Evolutionary conservation across 2,888 invertebrate genomes (phyloP), one percentile per base, ranked within the genome.

Genomic region (Pristionchus mayeri): DNA sequence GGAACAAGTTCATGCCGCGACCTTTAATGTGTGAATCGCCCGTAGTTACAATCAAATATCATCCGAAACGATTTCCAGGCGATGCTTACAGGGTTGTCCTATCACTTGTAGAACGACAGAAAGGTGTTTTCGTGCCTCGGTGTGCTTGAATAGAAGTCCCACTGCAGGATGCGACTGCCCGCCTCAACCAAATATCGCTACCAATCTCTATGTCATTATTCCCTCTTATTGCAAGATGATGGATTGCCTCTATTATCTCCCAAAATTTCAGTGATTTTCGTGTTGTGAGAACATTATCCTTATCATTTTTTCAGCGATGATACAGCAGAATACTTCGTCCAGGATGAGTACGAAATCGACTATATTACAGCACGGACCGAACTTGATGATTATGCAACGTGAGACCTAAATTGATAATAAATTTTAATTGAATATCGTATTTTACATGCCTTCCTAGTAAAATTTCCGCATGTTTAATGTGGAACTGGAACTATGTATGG

Each of bases 251-350:
- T 67, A 67, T 37, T 21, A 37, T 7, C 37, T 67, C 21, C 67
- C 67, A 3, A 2, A 27, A 3, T 11, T 67, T 37, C 34, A 67
- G 67, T 67, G 16, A 30, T 27, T n/a, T 57, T 57, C n/a, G 16
- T 57, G n/a, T n/a, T n/a, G 57, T 24, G 57, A n/a, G n/a, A n/a
- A n/a, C n/a, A n/a, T n/a, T n/a, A n/a, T n/a, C n/a, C n/a, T n/a
- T n/a, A n/a, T n/a, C n/a, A n/a, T n/a, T n/a, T 57, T 63, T 63
- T 34, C 63, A 63, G 63, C 18, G 63, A 63, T 18, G 34, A 63
- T 18, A 34, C 63, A 2, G 34, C n/a, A n/a, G n/a, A n/a, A n/a
- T n/a, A n/a, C n/a, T n/a, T n/a, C n/a, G n/a, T n/a, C n/a, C n/a
- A n/a, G n/a, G n/a, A n/a, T n/a, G n/a, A n/a, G n/a, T n/a, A n/a